These are phyloP conservation scores for Atopsyche davidsoni DNA, from an alignment of 1,140 invertebrate species.

Conservation along the genomic window DNA sequence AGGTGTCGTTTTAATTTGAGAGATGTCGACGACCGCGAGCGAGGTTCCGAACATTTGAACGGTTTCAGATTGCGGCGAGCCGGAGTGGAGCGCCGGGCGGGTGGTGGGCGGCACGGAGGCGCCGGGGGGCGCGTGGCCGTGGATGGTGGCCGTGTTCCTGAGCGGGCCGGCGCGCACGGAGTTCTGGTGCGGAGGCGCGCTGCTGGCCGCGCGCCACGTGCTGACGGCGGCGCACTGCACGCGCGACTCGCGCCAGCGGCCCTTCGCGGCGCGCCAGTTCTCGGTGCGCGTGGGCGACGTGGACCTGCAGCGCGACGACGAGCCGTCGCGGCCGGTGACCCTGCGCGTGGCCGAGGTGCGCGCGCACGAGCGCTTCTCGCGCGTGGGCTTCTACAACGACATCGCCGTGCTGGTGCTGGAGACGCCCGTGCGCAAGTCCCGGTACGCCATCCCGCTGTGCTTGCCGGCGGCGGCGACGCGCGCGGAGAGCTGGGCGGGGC, in stretches of 20 bases:
- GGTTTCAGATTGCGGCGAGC: slow-evolving; percentile 68
- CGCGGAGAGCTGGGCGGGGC: slow-evolving; percentile 32
- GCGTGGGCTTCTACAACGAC: slow-evolving; percentile 87
- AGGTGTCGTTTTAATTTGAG: slow-evolving; percentile 15
- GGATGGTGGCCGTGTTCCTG: slow-evolving; percentile 91
- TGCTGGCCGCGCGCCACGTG: slow-evolving; percentile 73
- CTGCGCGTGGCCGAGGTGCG: slow-evolving; percentile 69
- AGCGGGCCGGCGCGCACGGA: slow-evolving; percentile 79
- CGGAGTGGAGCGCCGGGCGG: slow-evolving; percentile 73
- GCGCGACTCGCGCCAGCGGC: slow-evolving; percentile 74
- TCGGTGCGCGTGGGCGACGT: slow-evolving; percentile 84
- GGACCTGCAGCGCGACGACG: slow-evolving; percentile 73
- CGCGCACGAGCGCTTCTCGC: slow-evolving; percentile 73
- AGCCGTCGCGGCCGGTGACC: slow-evolving; percentile 72
- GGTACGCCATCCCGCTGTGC: slow-evolving; percentile 85
- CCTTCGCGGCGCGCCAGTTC: slow-evolving; percentile 82
- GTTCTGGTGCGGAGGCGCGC: slow-evolving; percentile 90
- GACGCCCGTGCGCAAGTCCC: slow-evolving; percentile 65
- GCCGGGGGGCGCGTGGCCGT: slow-evolving; percentile 78
- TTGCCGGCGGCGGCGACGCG: slow-evolving; percentile 52
- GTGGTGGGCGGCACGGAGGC: slow-evolving; percentile 86
- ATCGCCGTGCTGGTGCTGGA: slow-evolving; percentile 75
- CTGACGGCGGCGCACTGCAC: slow-evolving; percentile 91
- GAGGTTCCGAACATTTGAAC: no score
- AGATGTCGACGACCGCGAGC: no score